Evolutionary conservation across 1,140 invertebrate genomes (phyloP).

Genomic region (Odontomachus brunneus): DNA sequence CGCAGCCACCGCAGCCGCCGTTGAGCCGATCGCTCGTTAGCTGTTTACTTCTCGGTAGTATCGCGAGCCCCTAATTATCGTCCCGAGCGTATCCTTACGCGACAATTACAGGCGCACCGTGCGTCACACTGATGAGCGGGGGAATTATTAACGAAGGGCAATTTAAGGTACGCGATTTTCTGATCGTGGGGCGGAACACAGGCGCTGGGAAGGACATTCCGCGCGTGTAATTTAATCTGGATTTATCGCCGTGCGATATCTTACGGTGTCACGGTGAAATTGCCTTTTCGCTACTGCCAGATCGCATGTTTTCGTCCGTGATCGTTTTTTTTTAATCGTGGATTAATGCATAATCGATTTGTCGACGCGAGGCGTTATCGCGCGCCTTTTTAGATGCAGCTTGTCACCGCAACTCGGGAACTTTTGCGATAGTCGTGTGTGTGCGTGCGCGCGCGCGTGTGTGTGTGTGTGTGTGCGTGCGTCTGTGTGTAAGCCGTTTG

Average conservation of each 20-base stretch:
- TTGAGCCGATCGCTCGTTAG: constrained; percentile 45
- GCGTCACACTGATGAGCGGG: neutral
- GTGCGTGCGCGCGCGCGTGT: no score
- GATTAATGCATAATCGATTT: neutral
- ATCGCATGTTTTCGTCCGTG: neutral
- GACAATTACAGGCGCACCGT: constrained; percentile 44
- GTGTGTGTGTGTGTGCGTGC: no score
- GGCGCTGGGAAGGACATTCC: neutral
- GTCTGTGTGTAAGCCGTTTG: no score
- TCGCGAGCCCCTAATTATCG: constrained; percentile 46
- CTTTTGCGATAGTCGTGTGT: no score
- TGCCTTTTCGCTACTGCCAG: neutral
- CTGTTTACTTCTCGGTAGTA: constrained; percentile 38
- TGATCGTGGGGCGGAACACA: constrained; percentile 6
- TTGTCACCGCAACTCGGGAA: no score
- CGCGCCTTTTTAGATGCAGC: neutral
- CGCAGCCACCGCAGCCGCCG: no score
- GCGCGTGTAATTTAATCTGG: constrained; percentile 2
- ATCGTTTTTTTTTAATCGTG: neutral
- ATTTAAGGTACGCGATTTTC: constrained; percentile 6
- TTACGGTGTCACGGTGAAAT: constrained; percentile 1
- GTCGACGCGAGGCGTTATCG: neutral
- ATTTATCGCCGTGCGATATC: neutral
- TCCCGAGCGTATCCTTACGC: constrained; percentile 37
- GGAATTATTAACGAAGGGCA: constrained; percentile 35